These are phyloP conservation scores for Esox lucius DNA, from an alignment of 2,797 vertebrate genomes.

Conservation along the genomic window DNA sequence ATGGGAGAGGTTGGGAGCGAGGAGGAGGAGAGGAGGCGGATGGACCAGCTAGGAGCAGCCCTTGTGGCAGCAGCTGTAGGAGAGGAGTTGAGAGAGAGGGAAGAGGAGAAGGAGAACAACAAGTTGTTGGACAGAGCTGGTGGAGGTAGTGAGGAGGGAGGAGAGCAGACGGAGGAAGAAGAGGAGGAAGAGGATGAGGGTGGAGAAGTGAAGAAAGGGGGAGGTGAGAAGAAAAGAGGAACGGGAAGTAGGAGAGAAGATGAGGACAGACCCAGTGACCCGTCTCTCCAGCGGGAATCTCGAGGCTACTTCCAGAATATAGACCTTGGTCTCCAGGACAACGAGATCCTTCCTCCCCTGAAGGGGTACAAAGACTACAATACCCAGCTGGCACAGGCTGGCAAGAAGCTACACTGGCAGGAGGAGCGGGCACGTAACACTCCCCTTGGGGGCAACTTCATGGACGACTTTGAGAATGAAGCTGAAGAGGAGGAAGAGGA, in stretches of 20 bases:
- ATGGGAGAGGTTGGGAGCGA: slow-evolving; percentile 51
- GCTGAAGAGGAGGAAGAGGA: slow-evolving; percentile 69
- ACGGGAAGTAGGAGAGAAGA: slow-evolving; percentile 25
- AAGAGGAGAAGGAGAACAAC: slow-evolving; percentile 42
- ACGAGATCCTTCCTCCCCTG: slow-evolving; percentile 78
- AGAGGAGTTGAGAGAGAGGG: slow-evolving; percentile 53
- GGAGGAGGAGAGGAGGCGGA: slow-evolving; percentile 45
- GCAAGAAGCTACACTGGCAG: slow-evolving; percentile 79
- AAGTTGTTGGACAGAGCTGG: slow-evolving; percentile 25
- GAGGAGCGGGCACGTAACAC: slow-evolving; percentile 62
- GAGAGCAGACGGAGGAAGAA: slow-evolving; percentile 38
- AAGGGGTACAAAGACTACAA: slow-evolving; percentile 82
- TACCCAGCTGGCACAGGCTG: slow-evolving; percentile 76
- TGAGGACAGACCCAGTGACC: slow-evolving; percentile 37
- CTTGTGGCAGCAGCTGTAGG: slow-evolving; percentile 60
- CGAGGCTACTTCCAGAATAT: slow-evolving; percentile 83
- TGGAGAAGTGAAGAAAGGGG: neutral
- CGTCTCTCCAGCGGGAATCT: slow-evolving; percentile 69
- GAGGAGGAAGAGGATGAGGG: slow-evolving; percentile 29
- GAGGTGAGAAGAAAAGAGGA: slow-evolving; percentile 25
- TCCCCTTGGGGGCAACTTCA: slow-evolving; percentile 73
- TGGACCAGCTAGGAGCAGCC: slow-evolving; percentile 62
- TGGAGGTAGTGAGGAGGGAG: slow-evolving; percentile 38
- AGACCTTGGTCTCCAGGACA: slow-evolving; percentile 79
- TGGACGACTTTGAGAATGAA: slow-evolving; percentile 76